These are phyloP conservation scores for Helicoverpa assulta DNA, from an alignment of 2,888 invertebrate genomes.

Conservation along the genomic window DNA sequence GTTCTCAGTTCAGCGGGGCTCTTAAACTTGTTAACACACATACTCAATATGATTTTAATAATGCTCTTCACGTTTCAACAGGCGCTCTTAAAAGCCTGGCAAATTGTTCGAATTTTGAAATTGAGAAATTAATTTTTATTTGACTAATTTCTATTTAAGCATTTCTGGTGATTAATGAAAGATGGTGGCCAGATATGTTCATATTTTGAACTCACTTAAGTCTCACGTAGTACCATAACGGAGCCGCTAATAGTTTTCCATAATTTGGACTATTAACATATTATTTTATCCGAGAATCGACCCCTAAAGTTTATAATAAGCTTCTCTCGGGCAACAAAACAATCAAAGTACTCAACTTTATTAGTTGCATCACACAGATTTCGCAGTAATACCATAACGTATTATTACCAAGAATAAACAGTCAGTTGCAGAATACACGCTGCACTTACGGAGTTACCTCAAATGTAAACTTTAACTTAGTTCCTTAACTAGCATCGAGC, in stretches of 20 bases:
- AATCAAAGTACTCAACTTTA: background rate
- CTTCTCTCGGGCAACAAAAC: background rate
- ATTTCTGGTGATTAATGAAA: background rate
- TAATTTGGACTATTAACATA: too few species aligned
- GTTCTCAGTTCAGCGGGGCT: constrained; percentile 31
- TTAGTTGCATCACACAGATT: background rate
- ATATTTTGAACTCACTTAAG: too few species aligned
- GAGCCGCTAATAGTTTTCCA: background rate
- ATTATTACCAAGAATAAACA: constrained; percentile 3
- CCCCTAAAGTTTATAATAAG: too few species aligned
- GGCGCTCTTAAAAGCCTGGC: background rate
- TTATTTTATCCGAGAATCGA: too few species aligned
- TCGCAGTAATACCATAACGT: constrained; percentile 7
- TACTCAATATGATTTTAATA: constrained; percentile 11
- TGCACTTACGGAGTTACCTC: constrained; percentile 19
- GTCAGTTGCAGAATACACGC: constrained; percentile 1
- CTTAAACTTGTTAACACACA: constrained; percentile 31
- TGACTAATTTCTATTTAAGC: too few species aligned
- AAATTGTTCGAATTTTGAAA: background rate
- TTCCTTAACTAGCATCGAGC: constrained; percentile 33
- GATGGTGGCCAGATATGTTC: too few species aligned
- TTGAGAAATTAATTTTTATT: too few species aligned
- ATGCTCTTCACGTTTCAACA: background rate
- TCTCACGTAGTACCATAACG: too few species aligned
- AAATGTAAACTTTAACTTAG: constrained; percentile 32